These are phyloP conservation scores for Cliona cf. orientalis DNA, from an alignment of 37 sponge, comb jelly and placozoan species.

Conservation along the genomic window DNA sequence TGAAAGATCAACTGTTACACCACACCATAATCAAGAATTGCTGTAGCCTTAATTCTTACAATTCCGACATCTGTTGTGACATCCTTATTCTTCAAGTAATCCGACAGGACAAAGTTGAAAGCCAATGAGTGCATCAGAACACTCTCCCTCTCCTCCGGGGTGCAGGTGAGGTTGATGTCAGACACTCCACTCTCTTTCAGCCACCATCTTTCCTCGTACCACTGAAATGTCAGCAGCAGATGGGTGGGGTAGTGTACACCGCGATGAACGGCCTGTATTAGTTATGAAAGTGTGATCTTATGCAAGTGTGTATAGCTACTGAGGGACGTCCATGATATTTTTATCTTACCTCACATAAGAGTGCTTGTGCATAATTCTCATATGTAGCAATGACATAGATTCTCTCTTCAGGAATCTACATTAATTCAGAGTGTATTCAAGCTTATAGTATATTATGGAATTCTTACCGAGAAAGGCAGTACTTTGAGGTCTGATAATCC, in stretches of 20 bases:
- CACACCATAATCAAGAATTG: too few relatives aligned
- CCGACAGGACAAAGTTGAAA: background rate
- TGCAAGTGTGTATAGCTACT: background rate
- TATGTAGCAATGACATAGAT: conserved; percentile 29
- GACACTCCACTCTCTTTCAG: background rate
- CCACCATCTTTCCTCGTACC: conserved; percentile 21
- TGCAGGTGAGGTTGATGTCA: background rate
- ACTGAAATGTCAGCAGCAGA: background rate
- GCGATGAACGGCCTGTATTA: background rate
- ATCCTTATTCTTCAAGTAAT: background rate
- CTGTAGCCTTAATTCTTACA: too few relatives aligned
- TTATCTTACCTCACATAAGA: conserved; percentile 29
- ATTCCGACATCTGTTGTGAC: background rate
- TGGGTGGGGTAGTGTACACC: background rate
- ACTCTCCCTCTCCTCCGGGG: background rate
- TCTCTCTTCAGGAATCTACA: conserved; percentile 1
- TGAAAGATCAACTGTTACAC: too few relatives aligned
- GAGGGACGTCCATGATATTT: too few relatives aligned
- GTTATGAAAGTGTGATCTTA: background rate
- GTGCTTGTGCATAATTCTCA: background rate
- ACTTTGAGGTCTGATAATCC: background rate
- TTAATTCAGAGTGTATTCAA: background rate
- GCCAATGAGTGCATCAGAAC: background rate
- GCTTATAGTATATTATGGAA: background rate
- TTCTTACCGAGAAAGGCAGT: background rate